Percentiles rank a stretch among this genome's conserved stretches.
Evolutionary conservation across 1,140 invertebrate genomes (phyloP).

Genomic region (Dendrolimus kikuchii): DNA sequence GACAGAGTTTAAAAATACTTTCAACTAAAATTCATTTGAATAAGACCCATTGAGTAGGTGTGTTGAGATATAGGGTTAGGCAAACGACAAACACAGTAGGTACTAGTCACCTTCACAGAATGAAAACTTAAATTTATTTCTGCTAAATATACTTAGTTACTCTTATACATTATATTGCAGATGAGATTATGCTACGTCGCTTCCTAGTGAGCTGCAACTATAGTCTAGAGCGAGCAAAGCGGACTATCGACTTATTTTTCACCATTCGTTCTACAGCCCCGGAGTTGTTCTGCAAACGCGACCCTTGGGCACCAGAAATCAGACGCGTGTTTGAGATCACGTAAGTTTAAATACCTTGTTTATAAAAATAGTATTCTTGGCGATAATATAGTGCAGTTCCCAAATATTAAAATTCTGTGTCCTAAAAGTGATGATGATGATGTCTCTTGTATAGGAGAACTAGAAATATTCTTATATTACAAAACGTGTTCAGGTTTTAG

Average conservation of each 20-base stretch:
- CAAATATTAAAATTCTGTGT: too few species aligned
- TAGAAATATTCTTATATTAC: too few species aligned
- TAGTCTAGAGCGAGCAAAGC: conserved; percentile 74
- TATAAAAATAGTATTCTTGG: too few species aligned
- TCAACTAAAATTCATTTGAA: too few species aligned
- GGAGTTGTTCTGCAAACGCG: conserved; percentile 77
- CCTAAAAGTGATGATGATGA: too few species aligned
- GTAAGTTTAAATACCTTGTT: conserved; percentile 43
- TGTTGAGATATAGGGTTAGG: too few species aligned
- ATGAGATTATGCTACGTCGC: conserved; percentile 69
- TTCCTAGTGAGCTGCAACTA: conserved; percentile 69
- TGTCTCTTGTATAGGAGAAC: too few species aligned
- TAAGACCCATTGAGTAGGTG: too few species aligned
- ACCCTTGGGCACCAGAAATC: conserved; percentile 73
- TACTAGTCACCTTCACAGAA: not conserved
- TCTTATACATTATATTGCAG: conserved; percentile 34
- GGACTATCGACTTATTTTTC: conserved; percentile 77
- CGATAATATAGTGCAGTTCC: too few species aligned
- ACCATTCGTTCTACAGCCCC: conserved; percentile 75
- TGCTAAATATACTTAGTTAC: not conserved
- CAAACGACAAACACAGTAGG: too few species aligned
- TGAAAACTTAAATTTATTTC: not conserved
- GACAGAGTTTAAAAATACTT: too few species aligned
- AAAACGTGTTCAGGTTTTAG: too few species aligned
- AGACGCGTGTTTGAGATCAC: conserved; percentile 70